Percentiles rank a stretch among this genome's conserved stretches.
phyloP scores from a whole-genome alignment of 1,140 invertebrate genomes.

The Acyrthosiphon pisum region DNA sequence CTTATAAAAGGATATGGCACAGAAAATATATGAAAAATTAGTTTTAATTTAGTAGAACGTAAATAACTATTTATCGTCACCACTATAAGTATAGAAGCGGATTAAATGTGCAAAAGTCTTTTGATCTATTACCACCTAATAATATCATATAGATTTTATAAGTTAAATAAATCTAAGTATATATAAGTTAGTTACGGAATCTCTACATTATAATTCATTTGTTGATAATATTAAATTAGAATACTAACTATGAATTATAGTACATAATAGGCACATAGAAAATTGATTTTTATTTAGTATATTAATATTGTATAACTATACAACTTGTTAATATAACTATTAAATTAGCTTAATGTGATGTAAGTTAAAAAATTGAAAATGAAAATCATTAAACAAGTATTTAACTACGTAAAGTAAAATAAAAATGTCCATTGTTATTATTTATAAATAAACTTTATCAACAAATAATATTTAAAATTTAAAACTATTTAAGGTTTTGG shows the following conservation, averaged over 20 bases:
- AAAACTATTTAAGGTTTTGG: neutral
- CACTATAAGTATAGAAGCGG: neutral
- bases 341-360: neutral
- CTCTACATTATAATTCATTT: neutral
- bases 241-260: too few relatives aligned
- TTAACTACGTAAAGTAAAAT: neutral
- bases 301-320: neutral
- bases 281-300: neutral
- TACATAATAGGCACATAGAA: neutral
- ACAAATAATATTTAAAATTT: neutral
- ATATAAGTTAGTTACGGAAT: neutral
- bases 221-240: neutral
- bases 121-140: neutral
- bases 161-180: neutral
- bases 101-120: neutral
- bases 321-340: too few relatives aligned
- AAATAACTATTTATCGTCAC: conserved; percentile 7
- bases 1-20: neutral
- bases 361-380: neutral
- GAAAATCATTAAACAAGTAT: neutral
- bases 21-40: neutral
- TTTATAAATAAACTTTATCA: too few relatives aligned
- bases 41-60: neutral
- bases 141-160: neutral
- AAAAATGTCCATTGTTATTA: neutral